Conservation (phyloP, 23 tunicate species). For the Halocynthia aurantium region DNA sequence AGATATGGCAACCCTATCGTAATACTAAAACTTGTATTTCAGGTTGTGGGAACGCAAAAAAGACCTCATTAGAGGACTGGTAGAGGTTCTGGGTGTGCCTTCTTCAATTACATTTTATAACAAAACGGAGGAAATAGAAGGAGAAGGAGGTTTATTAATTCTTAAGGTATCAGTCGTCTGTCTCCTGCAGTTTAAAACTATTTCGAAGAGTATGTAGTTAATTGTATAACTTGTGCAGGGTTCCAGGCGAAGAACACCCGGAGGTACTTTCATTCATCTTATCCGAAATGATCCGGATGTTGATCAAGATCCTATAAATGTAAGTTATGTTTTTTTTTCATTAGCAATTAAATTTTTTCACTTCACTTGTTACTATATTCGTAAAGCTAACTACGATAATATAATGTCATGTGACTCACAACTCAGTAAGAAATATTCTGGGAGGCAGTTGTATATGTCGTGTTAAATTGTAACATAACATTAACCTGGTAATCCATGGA, state of each 20-base stretch:
- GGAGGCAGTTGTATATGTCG: too few species aligned
- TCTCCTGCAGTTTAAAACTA: background rate
- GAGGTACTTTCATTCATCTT: slow-evolving; percentile 66
- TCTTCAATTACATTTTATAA: slow-evolving; percentile 45
- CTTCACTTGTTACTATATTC: too few species aligned
- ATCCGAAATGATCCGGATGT: slow-evolving; percentile 49
- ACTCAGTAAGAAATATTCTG: too few species aligned
- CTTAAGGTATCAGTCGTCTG: slow-evolving; percentile 27
- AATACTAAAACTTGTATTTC: background rate
- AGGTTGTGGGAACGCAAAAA: slow-evolving; percentile 89
- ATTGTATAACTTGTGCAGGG: slow-evolving; percentile 43
- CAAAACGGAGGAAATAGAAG: slow-evolving; percentile 64
- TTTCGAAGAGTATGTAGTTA: background rate
- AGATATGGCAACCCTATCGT: background rate
- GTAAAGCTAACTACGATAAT: too few species aligned
- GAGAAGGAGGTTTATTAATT: slow-evolving; percentile 63
- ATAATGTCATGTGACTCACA: too few species aligned
- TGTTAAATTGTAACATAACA: too few species aligned
- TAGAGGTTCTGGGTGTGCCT: slow-evolving; percentile 46
- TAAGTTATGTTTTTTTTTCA: slow-evolving; percentile 16
- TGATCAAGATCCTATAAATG: slow-evolving; percentile 58
- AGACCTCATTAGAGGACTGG: slow-evolving; percentile 48
- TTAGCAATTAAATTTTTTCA: background rate
- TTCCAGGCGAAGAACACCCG: slow-evolving; percentile 78
- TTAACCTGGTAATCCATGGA: too few species aligned